phyloP scores from a whole-genome alignment of 2,888 invertebrate genomes.

The Himalopsyche anomala region DNA sequence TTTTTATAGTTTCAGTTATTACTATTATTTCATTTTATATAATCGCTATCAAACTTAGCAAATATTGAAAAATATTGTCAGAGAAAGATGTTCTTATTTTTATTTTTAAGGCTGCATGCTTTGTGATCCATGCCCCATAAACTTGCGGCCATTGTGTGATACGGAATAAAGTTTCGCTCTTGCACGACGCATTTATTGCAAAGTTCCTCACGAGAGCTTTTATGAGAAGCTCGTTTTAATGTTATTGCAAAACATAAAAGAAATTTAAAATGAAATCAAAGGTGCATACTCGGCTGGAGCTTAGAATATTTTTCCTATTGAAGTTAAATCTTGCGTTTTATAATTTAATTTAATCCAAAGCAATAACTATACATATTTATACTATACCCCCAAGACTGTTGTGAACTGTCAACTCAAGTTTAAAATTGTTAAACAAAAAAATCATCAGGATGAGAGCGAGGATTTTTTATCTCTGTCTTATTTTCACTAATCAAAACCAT shows the following conservation, averaged over 20 bases:
- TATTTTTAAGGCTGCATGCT: neutral
- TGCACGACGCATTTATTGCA: conserved; percentile 38
- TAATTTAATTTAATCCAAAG: neutral
- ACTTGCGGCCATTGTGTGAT: neutral
- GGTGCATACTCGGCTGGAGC: neutral
- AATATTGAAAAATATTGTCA: too few species aligned
- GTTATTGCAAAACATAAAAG: conserved; percentile 16
- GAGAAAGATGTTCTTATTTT: too few species aligned
- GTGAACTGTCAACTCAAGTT: too few species aligned
- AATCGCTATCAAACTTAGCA: too few species aligned
- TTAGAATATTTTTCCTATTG: neutral
- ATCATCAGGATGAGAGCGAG: too few species aligned
- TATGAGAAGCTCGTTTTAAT: conserved; percentile 36
- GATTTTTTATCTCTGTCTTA: too few species aligned
- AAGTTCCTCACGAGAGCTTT: conserved; percentile 25
- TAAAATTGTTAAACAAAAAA: too few species aligned
- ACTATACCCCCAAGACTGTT: too few species aligned
- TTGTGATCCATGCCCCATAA: neutral
- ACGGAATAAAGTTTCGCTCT: conserved; percentile 1
- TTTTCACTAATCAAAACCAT: too few species aligned
- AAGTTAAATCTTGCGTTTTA: neutral
- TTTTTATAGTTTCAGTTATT: too few species aligned
- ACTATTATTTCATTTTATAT: too few species aligned
- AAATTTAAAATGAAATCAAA: neutral
- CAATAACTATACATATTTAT: too few species aligned